These are phyloP conservation scores for Nemoura dubitans DNA, from an alignment of 2,888 invertebrate species.

Conservation along the genomic window DNA sequence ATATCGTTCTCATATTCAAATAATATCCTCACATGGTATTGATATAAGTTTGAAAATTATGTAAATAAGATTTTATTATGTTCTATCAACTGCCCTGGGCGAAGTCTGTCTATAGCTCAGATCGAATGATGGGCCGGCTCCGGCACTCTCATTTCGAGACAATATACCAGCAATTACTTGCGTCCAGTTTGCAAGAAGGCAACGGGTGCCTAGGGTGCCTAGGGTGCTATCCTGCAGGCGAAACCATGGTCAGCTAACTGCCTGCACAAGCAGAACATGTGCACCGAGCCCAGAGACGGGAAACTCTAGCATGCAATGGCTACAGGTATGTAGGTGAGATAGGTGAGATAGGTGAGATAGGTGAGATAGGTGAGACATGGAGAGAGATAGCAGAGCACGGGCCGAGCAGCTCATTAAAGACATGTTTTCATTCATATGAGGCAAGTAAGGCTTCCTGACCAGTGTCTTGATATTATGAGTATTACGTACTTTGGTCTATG, in stretches of 20 bases:
- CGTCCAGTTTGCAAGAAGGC: neutral
- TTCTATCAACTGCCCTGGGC: neutral
- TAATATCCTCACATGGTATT: neutral
- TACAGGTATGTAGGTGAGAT: neutral
- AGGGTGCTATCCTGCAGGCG: neutral
- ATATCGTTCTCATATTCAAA: neutral
- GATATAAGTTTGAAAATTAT: neutral
- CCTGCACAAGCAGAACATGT: neutral
- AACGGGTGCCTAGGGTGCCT: neutral
- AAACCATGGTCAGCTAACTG: neutral
- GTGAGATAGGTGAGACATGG: neutral
- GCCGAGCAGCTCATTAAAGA: neutral
- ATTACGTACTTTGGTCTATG: neutral
- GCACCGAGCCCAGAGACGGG: neutral
- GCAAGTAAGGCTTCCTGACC: neutral
- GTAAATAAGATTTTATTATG: neutral
- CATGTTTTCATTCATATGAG: neutral
- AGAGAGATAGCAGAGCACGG: neutral
- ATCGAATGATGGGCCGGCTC: neutral
- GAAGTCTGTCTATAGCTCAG: neutral
- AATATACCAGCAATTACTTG: neutral
- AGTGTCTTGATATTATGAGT: neutral
- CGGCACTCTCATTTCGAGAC: neutral
- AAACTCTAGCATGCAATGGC: neutral
- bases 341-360: neutral